A percentile compares a stretch with the other conserved stretches of the same genome.
Evolutionary conservation across 2,113 vertebrate genomes (phyloP).

Genomic region (Dryoscopus gambensis): DNA sequence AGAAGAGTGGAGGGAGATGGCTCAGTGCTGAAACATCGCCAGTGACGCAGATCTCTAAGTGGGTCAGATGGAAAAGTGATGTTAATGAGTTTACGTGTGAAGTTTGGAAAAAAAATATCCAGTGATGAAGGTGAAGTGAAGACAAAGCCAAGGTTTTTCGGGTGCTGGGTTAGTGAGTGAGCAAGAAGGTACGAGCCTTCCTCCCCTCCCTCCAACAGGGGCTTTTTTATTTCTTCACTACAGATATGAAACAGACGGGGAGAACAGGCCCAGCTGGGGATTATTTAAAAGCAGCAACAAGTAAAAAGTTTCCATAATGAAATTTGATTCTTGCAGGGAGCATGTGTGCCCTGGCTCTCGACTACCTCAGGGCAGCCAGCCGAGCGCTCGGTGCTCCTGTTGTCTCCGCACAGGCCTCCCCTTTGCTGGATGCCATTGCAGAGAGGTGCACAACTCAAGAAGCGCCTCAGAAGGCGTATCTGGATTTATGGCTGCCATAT

Average conservation of each 20-base stretch:
- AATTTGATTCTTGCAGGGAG: background rate
- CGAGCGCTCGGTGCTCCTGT: background rate
- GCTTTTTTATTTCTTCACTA: background rate
- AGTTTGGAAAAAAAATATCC: background rate
- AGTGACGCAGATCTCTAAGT: conserved; percentile 44
- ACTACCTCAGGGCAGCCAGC: background rate
- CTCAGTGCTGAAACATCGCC: conserved; percentile 45
- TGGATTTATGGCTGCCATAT: conserved; percentile 24
- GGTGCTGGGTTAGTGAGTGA: background rate
- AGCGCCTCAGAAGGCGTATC: background rate
- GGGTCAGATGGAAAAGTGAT: conserved; percentile 56
- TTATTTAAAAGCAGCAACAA: conserved; percentile 9
- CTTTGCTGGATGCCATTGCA: background rate
- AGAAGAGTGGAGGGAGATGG: conserved; percentile 25
- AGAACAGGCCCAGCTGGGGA: background rate
- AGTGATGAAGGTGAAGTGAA: conserved; percentile 8
- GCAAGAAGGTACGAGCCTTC: background rate
- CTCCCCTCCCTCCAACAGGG: background rate
- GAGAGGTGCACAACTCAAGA: background rate
- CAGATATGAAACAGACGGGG: background rate
- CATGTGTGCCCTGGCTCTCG: background rate
- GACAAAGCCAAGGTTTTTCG: background rate
- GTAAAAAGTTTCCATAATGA: conserved; percentile 3
- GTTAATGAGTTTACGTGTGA: conserved; percentile 47
- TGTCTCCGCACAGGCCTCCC: background rate